Evolutionary conservation across 2,113 vertebrate species (phyloP).

Genomic region (Xerus inauris): DNA sequence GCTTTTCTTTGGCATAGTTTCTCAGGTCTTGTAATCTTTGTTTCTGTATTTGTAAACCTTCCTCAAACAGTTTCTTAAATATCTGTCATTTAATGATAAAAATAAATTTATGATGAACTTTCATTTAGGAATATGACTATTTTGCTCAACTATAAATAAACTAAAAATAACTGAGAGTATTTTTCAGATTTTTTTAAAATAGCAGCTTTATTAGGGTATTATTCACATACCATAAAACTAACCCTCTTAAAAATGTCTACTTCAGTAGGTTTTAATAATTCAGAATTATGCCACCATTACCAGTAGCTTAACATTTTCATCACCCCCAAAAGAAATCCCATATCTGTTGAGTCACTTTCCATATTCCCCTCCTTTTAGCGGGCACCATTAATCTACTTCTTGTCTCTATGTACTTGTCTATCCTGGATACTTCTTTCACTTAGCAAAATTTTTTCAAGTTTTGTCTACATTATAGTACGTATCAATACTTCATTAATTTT

Average conservation of each 20-base stretch:
- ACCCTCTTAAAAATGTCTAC: not conserved
- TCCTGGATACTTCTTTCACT: conserved; percentile 4
- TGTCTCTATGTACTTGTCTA: not conserved
- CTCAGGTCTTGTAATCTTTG: conserved; percentile 91
- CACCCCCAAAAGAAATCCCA: not conserved
- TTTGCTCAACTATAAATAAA: not conserved
- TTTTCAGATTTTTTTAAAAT: not conserved
- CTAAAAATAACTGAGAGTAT: not conserved
- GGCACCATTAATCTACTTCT: not conserved
- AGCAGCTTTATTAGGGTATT: not conserved
- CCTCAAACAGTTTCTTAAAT: conserved; percentile 95
- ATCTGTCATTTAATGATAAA: conserved; percentile 85
- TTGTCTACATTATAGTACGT: not conserved
- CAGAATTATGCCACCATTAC: not conserved
- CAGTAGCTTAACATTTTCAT: not conserved
- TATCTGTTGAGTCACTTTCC: not conserved
- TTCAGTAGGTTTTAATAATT: not conserved
- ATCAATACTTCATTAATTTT: not conserved
- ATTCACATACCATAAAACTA: not conserved
- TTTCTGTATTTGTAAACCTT: conserved; percentile 95
- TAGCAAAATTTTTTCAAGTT: not conserved
- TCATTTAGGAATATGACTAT: not conserved
- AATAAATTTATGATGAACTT: not conserved
- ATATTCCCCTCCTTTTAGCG: too few species aligned
- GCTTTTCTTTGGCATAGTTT: conserved; percentile 90